Conservation (phyloP, 53 echinoderm and acorn worm species). For the Henricia sp. region DNA sequence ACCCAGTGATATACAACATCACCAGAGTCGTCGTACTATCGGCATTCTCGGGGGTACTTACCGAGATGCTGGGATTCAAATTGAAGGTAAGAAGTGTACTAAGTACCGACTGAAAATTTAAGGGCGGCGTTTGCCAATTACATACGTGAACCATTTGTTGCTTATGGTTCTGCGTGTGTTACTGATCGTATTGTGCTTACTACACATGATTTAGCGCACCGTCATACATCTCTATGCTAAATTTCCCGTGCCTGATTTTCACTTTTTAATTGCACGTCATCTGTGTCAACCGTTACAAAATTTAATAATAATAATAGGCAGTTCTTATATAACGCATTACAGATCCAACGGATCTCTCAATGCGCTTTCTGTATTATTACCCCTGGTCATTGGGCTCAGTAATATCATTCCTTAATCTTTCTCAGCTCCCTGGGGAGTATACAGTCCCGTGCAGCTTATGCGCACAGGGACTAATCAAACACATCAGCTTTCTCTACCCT, state of each 20-base stretch:
- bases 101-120: not conserved
- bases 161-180: not conserved
- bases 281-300: too few relatives aligned
- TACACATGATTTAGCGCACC: not conserved
- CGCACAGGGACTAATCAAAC: too few relatives aligned
- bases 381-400: too few relatives aligned
- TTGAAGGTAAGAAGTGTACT: constrained; percentile 77
- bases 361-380: too few relatives aligned
- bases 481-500: too few relatives aligned
- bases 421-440: too few relatives aligned
- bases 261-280: too few relatives aligned
- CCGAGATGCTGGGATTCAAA: constrained; percentile 96
- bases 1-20: constrained; percentile 97
- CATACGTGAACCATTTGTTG: not conserved
- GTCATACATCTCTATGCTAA: not conserved
- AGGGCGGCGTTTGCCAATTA: not conserved
- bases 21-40: constrained; percentile 94
- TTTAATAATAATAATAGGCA: too few relatives aligned
- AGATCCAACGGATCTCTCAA: too few relatives aligned
- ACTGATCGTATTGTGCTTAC: not conserved
- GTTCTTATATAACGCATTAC: too few relatives aligned
- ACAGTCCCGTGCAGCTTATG: too few relatives aligned
- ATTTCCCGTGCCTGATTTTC: not conserved
- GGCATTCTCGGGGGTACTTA: constrained; percentile 96
- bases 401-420: too few relatives aligned